Percentiles rank a stretch among this genome's conserved stretches.
These are phyloP conservation scores for Nomada fucata DNA, from an alignment of 2,888 invertebrate genomes.

Conservation along the genomic window DNA sequence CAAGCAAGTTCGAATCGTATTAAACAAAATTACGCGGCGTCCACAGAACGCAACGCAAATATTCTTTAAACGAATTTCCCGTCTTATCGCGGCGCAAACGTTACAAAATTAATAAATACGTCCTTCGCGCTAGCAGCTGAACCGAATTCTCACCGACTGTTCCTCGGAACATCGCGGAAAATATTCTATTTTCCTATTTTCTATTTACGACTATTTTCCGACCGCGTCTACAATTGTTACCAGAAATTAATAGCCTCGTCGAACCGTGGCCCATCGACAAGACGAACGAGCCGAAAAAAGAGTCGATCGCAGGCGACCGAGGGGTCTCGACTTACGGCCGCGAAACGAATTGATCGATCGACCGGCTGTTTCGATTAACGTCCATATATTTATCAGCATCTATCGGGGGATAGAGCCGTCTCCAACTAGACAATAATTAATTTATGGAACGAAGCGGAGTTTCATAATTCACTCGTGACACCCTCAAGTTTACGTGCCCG, in stretches of 20 bases:
- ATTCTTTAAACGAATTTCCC: too few relatives aligned
- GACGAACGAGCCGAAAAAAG: conserved; percentile 13
- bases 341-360: conserved; percentile 29
- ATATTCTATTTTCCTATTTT: too few relatives aligned
- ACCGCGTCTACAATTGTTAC: not conserved
- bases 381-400: conserved; percentile 39
- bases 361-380: conserved; percentile 1
- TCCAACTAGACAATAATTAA: conserved; percentile 62
- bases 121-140: not conserved
- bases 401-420: conserved; percentile 20
- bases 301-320: not conserved
- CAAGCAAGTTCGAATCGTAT: too few relatives aligned
- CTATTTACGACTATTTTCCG: too few relatives aligned
- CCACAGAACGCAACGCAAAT: too few relatives aligned
- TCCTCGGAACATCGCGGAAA: not conserved
- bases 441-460: conserved; percentile 48
- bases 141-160: not conserved
- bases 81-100: too few relatives aligned
- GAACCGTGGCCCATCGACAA: not conserved
- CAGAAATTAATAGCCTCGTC: conserved; percentile 12
- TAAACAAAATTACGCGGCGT: too few relatives aligned
- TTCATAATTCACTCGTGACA: conserved; percentile 67
- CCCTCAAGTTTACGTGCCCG: conserved; percentile 61
- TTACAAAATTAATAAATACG: too few relatives aligned
- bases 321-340: not conserved